Base-by-base conservation (phyloP, 2,888 invertebrate genomes). In the Torymus aiolomorphi region DNA sequence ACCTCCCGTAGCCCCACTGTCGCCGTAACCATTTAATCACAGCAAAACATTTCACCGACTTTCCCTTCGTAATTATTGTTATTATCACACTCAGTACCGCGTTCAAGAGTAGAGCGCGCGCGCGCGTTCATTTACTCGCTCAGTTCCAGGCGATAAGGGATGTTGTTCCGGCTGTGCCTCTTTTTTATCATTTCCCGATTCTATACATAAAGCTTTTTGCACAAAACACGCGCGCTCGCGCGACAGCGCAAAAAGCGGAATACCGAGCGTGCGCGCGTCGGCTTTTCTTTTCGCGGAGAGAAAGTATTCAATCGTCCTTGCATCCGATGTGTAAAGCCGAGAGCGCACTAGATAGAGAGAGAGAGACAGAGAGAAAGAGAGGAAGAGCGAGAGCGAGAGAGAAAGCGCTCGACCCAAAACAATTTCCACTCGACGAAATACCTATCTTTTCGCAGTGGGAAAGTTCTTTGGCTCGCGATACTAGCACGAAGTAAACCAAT, bases 401-500 rank as follows among this genome's bases (percentile, higher is more conserved):
- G 51, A 51, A 13, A 54, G 51, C 31, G 51, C 20, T 76, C 73
- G 51, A 73, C 74, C 79, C 69, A 79, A 75, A 79, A 80, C 81
- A 78, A 82, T 79, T 80, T 81, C 76, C 65, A 81, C 72, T 75
- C 82, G 83, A 82, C 82, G 83, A 85, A 86, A 84, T 84, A 84
- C 76, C 81, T 77, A 80, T 78, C 63, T 63, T 76, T 62, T 62
- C 63, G 78, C 62, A 80, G 80, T n/a, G 74, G 71, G 70, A 81
- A 84, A 86, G 84, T 86, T 87, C 83, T 80, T 85, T 84, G 86
- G 84, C 84, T 82, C 83, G 79, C 81, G 83, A 84, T 84, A 82
- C 81, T 81, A 84, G 82, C 82, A 82, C 84, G 84, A 86, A 85
- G 85, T 87, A 86, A 87, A 86, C 86, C 85, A 87, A 87, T 86